These are phyloP conservation scores for Toxonevra muliebris DNA, from an alignment of 2,888 invertebrate species.

Conservation along the genomic window DNA sequence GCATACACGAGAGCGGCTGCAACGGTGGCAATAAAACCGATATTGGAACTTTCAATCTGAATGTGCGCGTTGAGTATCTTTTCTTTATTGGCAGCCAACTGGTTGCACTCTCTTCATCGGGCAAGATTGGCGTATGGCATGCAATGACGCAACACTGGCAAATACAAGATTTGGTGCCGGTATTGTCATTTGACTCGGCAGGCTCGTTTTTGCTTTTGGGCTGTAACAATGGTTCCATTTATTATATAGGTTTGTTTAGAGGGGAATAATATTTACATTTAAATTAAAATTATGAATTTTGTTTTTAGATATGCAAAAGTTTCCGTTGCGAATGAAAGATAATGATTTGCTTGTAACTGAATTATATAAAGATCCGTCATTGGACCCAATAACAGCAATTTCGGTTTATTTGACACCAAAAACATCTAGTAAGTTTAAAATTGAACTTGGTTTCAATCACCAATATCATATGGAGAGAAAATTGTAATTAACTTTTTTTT, in stretches of 20 bases:
- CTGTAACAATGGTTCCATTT: conserved; percentile 95
- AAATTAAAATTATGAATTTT: conserved; percentile 7
- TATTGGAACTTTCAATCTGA: conserved; percentile 88
- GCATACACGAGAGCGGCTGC: conserved; percentile 79
- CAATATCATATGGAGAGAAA: neutral
- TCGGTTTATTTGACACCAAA: conserved; percentile 99
- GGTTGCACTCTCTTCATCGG: conserved; percentile 91
- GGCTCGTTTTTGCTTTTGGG: conserved; percentile 95
- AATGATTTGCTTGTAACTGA: conserved; percentile 98
- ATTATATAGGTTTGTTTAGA: conserved; percentile 90
- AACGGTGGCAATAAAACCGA: conserved; percentile 79
- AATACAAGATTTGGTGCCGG: conserved; percentile 94
- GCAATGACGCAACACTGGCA: conserved; percentile 99
- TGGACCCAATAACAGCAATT: conserved; percentile 96
- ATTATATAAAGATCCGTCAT: conserved; percentile 91
- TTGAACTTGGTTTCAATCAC: no score
- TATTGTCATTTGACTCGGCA: conserved; percentile 92
- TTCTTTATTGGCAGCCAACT: conserved; percentile 98
- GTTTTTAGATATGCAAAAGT: conserved; percentile 95
- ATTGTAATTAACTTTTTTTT: neutral
- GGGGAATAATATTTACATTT: neutral
- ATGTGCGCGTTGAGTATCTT: conserved; percentile 92
- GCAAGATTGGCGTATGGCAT: conserved; percentile 99
- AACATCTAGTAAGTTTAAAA: conserved; percentile 87
- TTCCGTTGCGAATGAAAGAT: conserved; percentile 98